Conservation (phyloP, 2,888 invertebrate genomes). For the Lasioglossum villosulum region DNA sequence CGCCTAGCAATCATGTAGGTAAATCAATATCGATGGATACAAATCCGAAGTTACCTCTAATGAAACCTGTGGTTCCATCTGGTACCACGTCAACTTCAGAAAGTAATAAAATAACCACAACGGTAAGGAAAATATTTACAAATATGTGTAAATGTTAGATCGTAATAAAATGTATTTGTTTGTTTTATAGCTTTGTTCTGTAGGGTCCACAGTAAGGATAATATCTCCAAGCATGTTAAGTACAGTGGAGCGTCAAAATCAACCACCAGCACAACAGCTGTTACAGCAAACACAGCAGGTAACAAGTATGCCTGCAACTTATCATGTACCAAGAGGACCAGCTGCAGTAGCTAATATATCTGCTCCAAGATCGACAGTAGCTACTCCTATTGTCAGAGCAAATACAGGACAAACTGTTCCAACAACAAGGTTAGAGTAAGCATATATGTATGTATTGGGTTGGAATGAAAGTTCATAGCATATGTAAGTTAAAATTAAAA, state of each 20-base stretch:
- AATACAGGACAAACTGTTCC: slow-evolving; percentile 80
- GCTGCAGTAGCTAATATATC: slow-evolving; percentile 91
- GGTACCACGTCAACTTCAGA: slow-evolving; percentile 78
- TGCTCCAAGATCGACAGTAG: slow-evolving; percentile 88
- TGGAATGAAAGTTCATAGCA: too few relatives aligned
- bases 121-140: slow-evolving; percentile 64
- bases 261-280: slow-evolving; percentile 74
- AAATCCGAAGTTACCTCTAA: slow-evolving; percentile 80
- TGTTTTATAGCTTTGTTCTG: slow-evolving; percentile 78
- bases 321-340: slow-evolving; percentile 87
- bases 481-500: too few relatives aligned
- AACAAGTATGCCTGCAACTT: slow-evolving; percentile 82
- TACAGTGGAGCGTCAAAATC: slow-evolving; percentile 79
- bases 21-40: slow-evolving; percentile 82
- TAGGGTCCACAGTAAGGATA: slow-evolving; percentile 81
- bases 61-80: slow-evolving; percentile 79
- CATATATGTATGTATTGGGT: slow-evolving; percentile 43
- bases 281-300: slow-evolving; percentile 80
- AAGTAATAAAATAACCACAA: slow-evolving; percentile 79
- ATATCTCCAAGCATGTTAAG: slow-evolving; percentile 81
- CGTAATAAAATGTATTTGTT: slow-evolving; percentile 17
- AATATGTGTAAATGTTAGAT: slow-evolving; percentile 17
- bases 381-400: slow-evolving; percentile 85
- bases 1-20: slow-evolving; percentile 77
- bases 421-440: slow-evolving; percentile 79